phyloP scores from a whole-genome alignment of 37 sponge, comb jelly and placozoan genomes.

The Cladorhizidae sp. region DNA sequence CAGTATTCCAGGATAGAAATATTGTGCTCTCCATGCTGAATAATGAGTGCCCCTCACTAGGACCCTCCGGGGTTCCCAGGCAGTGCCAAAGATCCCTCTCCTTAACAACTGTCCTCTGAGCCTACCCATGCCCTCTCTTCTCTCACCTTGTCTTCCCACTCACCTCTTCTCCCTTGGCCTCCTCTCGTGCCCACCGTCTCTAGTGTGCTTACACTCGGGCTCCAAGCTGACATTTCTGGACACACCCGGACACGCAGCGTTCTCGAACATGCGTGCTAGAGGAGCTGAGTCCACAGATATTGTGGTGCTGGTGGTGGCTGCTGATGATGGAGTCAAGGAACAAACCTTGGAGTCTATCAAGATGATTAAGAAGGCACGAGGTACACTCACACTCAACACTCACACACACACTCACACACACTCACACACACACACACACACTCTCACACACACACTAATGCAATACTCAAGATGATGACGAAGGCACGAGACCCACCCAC shows the following conservation, averaged over 20 bases:
- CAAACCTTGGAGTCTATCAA: slow-evolving; percentile 90
- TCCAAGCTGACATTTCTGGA: slow-evolving; percentile 89
- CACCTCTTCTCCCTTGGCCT: too few relatives aligned
- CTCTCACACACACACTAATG: neutral
- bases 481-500: too few relatives aligned
- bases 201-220: slow-evolving; percentile 35
- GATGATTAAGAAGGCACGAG: slow-evolving; percentile 58
- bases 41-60: too few relatives aligned
- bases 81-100: too few relatives aligned
- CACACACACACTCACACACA: neutral
- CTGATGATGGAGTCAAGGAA: slow-evolving; percentile 88
- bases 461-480: too few relatives aligned
- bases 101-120: too few relatives aligned
- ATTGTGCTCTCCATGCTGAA: too few relatives aligned
- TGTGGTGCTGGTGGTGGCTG: slow-evolving; percentile 93
- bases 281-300: slow-evolving; percentile 88
- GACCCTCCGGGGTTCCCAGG: too few relatives aligned
- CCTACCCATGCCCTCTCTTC: too few relatives aligned
- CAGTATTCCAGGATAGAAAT: too few relatives aligned
- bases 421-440: neutral
- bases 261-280: slow-evolving; percentile 82
- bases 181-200: neutral
- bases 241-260: slow-evolving; percentile 98
- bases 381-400: too few relatives aligned
- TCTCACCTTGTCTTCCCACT: too few relatives aligned